phyloP scores from a whole-genome alignment of 2,797 vertebrate genomes.

The Sebastes wilsoni region DNA sequence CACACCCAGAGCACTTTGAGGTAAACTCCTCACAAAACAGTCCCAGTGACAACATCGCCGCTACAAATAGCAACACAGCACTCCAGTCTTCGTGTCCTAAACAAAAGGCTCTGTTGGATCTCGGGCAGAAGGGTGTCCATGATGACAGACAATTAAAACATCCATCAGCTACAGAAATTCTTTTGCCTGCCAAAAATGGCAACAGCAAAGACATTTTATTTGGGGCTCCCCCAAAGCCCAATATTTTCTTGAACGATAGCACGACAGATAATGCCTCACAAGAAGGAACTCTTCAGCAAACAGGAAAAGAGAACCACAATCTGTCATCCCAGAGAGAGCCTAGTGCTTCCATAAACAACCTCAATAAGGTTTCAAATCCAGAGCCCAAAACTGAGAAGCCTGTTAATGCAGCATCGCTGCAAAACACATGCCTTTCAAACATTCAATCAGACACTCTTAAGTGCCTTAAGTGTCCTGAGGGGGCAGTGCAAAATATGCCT shows the following conservation, averaged over 20 bases:
- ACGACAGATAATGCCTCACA: slow-evolving; percentile 34
- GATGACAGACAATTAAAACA: slow-evolving; percentile 68
- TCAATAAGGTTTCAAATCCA: slow-evolving; percentile 60
- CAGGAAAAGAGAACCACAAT: slow-evolving; percentile 31
- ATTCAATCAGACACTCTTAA: slow-evolving; percentile 32
- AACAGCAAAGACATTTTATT: slow-evolving; percentile 60
- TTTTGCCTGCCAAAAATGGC: slow-evolving; percentile 69
- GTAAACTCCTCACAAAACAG: slow-evolving; percentile 22
- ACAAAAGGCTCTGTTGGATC: slow-evolving; percentile 70
- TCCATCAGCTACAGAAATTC: slow-evolving; percentile 64
- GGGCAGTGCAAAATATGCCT: slow-evolving; percentile 48
- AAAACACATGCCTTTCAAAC: slow-evolving; percentile 58
- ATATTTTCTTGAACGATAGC: slow-evolving; percentile 59
- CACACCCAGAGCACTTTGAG: slow-evolving; percentile 29
- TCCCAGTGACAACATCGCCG: slow-evolving; percentile 39
- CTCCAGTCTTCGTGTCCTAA: slow-evolving; percentile 63
- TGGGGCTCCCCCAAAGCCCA: slow-evolving; percentile 51
- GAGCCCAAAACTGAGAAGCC: slow-evolving; percentile 61
- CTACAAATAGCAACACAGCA: slow-evolving; percentile 59
- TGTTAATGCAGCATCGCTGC: slow-evolving; percentile 44
- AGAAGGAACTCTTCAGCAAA: slow-evolving; percentile 46
- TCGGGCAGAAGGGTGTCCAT: slow-evolving; percentile 64
- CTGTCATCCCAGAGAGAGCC: slow-evolving; percentile 62
- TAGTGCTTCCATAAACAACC: slow-evolving; percentile 54
- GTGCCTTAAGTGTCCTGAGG: slow-evolving; percentile 46